Conservation (phyloP, 1,140 invertebrate genomes). For the Anadara kagoshimensis region DNA sequence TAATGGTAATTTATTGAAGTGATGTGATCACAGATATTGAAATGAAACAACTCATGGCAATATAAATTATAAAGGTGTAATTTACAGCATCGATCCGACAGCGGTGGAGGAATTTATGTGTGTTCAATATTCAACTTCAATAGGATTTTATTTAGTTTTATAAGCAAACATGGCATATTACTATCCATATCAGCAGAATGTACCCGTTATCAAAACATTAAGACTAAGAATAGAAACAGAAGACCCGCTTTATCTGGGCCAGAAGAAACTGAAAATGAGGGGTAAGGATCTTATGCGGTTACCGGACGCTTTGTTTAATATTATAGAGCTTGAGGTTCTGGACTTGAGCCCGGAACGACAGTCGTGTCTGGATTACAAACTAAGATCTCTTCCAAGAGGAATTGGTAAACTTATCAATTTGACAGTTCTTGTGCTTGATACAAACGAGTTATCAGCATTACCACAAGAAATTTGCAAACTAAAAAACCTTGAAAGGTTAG, state of each 20-base stretch:
- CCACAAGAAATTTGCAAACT: constrained; percentile 67
- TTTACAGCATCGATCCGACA: no score
- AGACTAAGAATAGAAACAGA: constrained; percentile 65
- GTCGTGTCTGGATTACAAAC: constrained; percentile 69
- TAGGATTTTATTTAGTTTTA: no score
- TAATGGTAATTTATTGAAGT: no score
- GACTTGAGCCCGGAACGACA: constrained; percentile 73
- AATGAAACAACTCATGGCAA: no score
- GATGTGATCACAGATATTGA: no score
- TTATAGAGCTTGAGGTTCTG: constrained; percentile 71
- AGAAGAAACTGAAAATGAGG: constrained; percentile 70
- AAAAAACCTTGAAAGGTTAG: constrained; percentile 67
- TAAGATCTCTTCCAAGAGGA: constrained; percentile 60
- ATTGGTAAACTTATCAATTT: constrained; percentile 70
- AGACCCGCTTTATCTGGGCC: constrained; percentile 63
- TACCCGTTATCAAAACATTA: no score
- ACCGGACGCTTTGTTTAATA: constrained; percentile 63
- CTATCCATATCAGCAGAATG: no score
- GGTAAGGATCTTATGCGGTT: constrained; percentile 65
- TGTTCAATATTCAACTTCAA: no score
- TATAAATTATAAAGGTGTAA: no score
- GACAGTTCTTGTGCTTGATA: constrained; percentile 70
- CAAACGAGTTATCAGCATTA: constrained; percentile 69
- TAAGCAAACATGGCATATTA: no score
- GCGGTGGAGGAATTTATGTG: no score